phyloP scores from a whole-genome alignment of 92 coral and sea anemone species.

The Palythoa heliodiscus region DNA sequence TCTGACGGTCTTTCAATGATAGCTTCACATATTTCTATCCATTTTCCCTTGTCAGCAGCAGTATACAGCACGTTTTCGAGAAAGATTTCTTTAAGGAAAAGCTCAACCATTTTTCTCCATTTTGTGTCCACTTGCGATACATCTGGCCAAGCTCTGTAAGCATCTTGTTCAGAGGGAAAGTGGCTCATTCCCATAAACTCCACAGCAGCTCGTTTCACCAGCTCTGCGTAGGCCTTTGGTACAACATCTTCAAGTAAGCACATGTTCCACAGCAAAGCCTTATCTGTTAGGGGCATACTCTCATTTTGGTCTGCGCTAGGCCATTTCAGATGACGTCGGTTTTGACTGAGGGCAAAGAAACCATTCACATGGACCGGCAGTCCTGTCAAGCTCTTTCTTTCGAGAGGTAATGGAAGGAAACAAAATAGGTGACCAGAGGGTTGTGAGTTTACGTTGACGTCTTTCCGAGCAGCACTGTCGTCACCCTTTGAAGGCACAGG shows the following conservation, averaged over 20 bases:
- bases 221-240: constrained; percentile 70
- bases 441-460: neutral
- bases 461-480: neutral
- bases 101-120: constrained; percentile 56
- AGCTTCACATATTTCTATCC: constrained; percentile 38
- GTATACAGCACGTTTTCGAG: neutral
- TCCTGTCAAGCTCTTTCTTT: constrained; percentile 73
- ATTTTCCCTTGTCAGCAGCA: neutral
- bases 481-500: constrained; percentile 49
- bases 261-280: constrained; percentile 73
- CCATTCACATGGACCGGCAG: constrained; percentile 87
- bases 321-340: constrained; percentile 81
- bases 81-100: constrained; percentile 43
- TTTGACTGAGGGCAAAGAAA: constrained; percentile 80
- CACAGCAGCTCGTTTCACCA: constrained; percentile 43
- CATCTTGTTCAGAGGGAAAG: constrained; percentile 18
- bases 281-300: constrained; percentile 58
- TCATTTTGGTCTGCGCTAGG: constrained; percentile 72
- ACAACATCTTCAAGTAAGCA: constrained; percentile 66
- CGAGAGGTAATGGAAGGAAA: constrained; percentile 73
- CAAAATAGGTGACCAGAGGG: constrained; percentile 77
- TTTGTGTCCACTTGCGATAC: constrained; percentile 49
- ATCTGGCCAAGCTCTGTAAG: constrained; percentile 80
- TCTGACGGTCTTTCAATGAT: constrained; percentile 24
- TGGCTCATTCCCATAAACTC: constrained; percentile 4